A percentile compares a stretch with the other conserved stretches of the same genome.
phyloP scores from a whole-genome alignment of 2,113 vertebrate species.

The Pachycephala philippinensis region DNA sequence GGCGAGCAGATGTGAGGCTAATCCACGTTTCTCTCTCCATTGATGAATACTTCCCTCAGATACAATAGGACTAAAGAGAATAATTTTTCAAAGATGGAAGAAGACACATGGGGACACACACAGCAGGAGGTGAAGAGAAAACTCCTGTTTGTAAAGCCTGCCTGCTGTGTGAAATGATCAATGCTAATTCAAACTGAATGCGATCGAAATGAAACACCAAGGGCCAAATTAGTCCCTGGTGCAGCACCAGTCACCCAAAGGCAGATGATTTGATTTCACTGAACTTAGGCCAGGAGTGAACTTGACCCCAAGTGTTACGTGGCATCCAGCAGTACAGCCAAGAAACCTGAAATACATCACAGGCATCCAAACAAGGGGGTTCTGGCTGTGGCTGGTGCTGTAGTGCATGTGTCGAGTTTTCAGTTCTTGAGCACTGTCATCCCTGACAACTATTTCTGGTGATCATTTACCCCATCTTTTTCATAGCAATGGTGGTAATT shows the following conservation, averaged over 20 bases:
- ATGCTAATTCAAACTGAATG: neutral
- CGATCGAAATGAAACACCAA: neutral
- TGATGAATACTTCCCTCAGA: constrained; percentile 9
- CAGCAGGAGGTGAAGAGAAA: neutral
- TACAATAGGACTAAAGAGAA: neutral
- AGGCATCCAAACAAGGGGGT: neutral
- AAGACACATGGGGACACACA: neutral
- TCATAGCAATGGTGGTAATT: neutral
- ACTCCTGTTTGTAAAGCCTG: neutral
- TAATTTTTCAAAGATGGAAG: constrained; percentile 13
- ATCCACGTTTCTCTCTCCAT: neutral
- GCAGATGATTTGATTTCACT: neutral
- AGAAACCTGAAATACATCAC: neutral
- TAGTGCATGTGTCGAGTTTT: neutral
- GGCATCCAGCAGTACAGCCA: neutral
- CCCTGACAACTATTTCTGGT: neutral
- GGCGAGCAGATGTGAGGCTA: neutral
- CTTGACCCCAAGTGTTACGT: neutral
- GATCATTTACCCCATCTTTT: neutral
- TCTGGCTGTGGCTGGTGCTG: neutral
- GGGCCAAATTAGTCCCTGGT: neutral
- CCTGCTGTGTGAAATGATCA: constrained; percentile 19
- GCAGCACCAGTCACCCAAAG: neutral
- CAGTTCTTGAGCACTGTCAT: neutral
- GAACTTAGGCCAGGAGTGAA: neutral